Evolutionary conservation across 2,797 vertebrate species (phyloP).

Genomic region (Propithecus perrieri): DNA sequence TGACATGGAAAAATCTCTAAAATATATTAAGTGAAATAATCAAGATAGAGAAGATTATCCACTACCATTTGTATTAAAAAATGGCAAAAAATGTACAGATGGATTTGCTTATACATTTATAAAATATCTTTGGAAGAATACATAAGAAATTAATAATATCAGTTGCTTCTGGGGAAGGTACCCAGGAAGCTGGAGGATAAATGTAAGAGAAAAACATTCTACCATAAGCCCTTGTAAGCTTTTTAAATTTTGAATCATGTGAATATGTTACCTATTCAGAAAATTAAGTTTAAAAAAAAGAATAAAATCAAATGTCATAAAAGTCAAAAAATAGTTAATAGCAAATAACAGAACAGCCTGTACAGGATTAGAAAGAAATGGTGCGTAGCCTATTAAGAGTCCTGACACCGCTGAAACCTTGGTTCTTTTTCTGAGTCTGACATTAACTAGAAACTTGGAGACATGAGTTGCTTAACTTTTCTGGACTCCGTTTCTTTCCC

Average conservation of each 20-base stretch:
- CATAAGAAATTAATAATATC: background rate
- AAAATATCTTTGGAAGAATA: background rate
- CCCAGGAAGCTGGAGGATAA: background rate
- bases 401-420: background rate
- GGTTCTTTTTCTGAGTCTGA: background rate
- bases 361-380: background rate
- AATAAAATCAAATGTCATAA: background rate
- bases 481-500: background rate
- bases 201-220: background rate
- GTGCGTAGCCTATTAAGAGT: rapidly evolving
- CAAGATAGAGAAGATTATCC: background rate
- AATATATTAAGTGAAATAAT: background rate
- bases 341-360: background rate
- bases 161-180: background rate
- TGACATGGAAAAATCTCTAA: background rate
- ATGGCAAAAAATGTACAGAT: background rate
- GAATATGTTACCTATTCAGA: background rate
- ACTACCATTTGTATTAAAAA: background rate
- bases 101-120: background rate
- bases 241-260: background rate
- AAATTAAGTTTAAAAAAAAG: background rate
- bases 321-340: background rate
- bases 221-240: background rate
- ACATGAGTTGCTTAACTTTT: background rate
- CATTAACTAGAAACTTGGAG: background rate